Conservation (phyloP, 2,888 invertebrate genomes). For the Clepsis dumicolana region DNA sequence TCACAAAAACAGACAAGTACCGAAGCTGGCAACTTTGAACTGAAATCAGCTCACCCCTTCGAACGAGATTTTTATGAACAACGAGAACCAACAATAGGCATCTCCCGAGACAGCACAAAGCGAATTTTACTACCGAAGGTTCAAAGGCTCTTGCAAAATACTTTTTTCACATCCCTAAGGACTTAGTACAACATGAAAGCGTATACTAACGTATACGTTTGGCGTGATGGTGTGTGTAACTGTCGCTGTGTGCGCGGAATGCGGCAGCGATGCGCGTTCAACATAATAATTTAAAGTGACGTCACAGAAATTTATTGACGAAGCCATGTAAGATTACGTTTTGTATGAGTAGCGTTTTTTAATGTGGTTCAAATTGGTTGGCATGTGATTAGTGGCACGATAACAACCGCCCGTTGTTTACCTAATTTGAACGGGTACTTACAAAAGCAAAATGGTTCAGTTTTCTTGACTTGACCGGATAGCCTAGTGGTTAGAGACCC, state of each 20-base stretch:
- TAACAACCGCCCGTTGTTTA: not conserved
- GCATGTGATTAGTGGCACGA: not conserved
- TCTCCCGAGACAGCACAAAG: conserved; percentile 44
- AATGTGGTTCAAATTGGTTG: not conserved
- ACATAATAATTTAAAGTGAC: conserved; percentile 50
- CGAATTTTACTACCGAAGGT: conserved; percentile 74
- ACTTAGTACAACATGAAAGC: conserved; percentile 65
- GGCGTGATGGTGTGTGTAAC: conserved; percentile 66
- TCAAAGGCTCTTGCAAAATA: conserved; percentile 71
- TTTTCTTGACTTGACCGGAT: too few relatives aligned
- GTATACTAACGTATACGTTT: not conserved
- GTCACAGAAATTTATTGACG: conserved; percentile 50
- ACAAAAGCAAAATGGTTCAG: too few relatives aligned
- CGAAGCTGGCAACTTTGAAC: conserved; percentile 16
- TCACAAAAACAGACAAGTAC: too few relatives aligned
- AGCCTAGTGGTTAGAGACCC: too few relatives aligned
- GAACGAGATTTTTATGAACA: conserved; percentile 34
- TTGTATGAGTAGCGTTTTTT: conserved; percentile 7
- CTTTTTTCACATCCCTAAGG: conserved; percentile 79
- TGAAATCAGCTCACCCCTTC: conserved; percentile 16
- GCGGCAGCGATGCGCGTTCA: conserved; percentile 49
- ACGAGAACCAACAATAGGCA: conserved; percentile 30
- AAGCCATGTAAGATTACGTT: conserved; percentile 29
- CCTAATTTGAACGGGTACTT: not conserved
- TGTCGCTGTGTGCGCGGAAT: conserved; percentile 63